Percentiles rank a stretch among this genome's conserved stretches.
These are phyloP conservation scores for Falco berigora DNA, from an alignment of 2,797 vertebrate genomes.

Conservation along the genomic window DNA sequence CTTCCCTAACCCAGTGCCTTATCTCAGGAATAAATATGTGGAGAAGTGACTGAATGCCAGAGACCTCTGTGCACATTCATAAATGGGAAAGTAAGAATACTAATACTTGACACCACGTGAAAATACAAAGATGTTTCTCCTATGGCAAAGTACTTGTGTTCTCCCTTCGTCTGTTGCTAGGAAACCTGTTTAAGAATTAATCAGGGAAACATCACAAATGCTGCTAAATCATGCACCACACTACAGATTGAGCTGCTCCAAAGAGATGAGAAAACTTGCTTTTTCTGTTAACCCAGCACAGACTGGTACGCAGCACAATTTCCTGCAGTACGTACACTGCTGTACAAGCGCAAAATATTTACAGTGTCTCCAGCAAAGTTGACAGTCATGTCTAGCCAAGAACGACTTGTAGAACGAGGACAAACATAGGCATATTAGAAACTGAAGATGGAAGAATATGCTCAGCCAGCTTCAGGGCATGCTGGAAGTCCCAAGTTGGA, in stretches of 20 bases:
- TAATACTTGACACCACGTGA: neutral
- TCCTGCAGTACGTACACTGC: neutral
- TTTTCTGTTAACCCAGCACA: slow-evolving; percentile 7
- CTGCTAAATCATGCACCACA: slow-evolving; percentile 54
- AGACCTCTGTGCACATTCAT: neutral
- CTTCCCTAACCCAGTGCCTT: neutral
- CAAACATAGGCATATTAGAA: neutral
- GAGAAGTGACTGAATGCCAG: neutral
- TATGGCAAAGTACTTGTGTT: slow-evolving; percentile 8
- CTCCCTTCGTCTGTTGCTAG: slow-evolving; percentile 65
- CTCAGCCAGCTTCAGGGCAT: neutral
- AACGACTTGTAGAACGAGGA: neutral
- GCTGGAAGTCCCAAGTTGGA: neutral
- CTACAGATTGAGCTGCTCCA: slow-evolving; percentile 42
- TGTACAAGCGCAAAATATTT: slow-evolving; percentile 36
- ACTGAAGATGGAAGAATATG: neutral
- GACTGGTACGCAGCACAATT: slow-evolving; percentile 20
- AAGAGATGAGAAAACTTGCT: slow-evolving; percentile 1
- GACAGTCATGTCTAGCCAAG: slow-evolving; percentile 15
- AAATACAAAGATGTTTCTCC: slow-evolving; percentile 24
- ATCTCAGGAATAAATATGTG: neutral
- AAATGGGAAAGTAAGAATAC: neutral
- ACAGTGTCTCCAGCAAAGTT: slow-evolving; percentile 7
- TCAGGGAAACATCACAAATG: slow-evolving; percentile 60
- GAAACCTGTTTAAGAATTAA: slow-evolving; percentile 69